phyloP scores from a whole-genome alignment of 2,888 invertebrate genomes.

The Drosophila affinis region DNA sequence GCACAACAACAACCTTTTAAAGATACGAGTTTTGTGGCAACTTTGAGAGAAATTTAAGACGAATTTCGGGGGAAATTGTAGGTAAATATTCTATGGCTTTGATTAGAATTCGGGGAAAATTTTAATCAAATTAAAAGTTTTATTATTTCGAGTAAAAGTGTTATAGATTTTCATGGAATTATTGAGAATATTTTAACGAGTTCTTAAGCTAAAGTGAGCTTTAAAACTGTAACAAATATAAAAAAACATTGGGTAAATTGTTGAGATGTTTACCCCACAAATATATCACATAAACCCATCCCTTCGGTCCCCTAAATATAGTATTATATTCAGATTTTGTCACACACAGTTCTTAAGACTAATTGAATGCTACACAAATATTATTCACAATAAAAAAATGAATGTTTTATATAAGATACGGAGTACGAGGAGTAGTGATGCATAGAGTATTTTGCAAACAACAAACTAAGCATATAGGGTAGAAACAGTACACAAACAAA shows the following conservation, averaged over 20 bases:
- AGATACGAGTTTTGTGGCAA: not conserved
- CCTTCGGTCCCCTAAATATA: not conserved
- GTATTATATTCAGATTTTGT: too few relatives aligned
- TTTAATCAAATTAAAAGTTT: too few relatives aligned
- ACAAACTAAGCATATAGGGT: constrained; percentile 66
- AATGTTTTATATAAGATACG: not conserved
- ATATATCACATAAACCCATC: too few relatives aligned
- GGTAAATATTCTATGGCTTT: too few relatives aligned
- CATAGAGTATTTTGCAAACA: constrained; percentile 44
- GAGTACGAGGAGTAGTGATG: not conserved
- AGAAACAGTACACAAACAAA: constrained; percentile 46
- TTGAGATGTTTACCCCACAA: not conserved
- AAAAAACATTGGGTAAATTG: not conserved
- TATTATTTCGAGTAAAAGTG: too few relatives aligned
- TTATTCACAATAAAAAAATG: not conserved
- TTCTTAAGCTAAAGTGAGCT: not conserved
- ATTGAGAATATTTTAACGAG: not conserved
- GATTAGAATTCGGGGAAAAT: too few relatives aligned
- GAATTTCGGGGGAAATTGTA: too few relatives aligned
- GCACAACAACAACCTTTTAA: constrained; percentile 11
- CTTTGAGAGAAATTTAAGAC: too few relatives aligned
- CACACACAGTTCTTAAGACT: not conserved
- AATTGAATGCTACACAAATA: constrained; percentile 14
- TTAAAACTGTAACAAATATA: too few relatives aligned
- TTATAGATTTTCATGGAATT: not conserved